phyloP scores from a whole-genome alignment of 2,113 vertebrate genomes.

The Macquaria ambigua region DNA sequence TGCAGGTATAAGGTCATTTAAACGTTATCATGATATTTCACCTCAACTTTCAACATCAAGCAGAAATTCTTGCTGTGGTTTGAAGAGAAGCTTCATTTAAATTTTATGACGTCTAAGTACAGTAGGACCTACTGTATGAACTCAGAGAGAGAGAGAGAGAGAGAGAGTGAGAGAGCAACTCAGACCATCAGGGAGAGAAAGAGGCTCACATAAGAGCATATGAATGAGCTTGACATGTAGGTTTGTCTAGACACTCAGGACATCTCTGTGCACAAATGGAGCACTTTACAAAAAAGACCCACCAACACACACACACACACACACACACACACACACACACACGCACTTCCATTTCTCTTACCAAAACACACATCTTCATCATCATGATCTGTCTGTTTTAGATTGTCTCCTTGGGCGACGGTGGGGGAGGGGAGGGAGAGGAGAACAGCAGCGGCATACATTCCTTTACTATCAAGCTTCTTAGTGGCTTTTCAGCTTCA shows the following conservation, averaged over 20 bases:
- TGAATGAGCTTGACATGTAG: slow-evolving; percentile 49
- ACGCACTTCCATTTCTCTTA: not conserved
- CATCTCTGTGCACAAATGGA: slow-evolving; percentile 66
- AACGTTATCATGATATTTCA: slow-evolving; percentile 1
- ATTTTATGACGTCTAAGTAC: slow-evolving; percentile 69
- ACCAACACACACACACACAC: slow-evolving; percentile 35
- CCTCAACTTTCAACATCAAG: not conserved
- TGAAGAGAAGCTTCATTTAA: slow-evolving; percentile 62
- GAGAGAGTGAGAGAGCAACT: slow-evolving; percentile 14
- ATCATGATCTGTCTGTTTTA: slow-evolving; percentile 49
- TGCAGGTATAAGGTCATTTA: not conserved
- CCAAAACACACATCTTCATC: slow-evolving; percentile 38
- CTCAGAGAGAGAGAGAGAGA: slow-evolving; percentile 18
- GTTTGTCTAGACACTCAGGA: slow-evolving; percentile 68
- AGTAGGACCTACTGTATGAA: slow-evolving; percentile 55
- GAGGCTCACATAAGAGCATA: slow-evolving; percentile 46
- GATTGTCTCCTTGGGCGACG: slow-evolving; percentile 30
- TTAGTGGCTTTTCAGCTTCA: not conserved
- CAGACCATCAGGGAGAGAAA: slow-evolving; percentile 13
- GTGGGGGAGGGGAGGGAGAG: not conserved
- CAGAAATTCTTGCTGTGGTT: slow-evolving; percentile 23
- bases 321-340: not conserved
- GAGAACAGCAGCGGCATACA: slow-evolving; percentile 1
- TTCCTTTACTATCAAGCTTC: not conserved
- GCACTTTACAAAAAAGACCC: slow-evolving; percentile 59